Conservation (phyloP, 2,113 vertebrate species). For the Corapipo altera region DNA sequence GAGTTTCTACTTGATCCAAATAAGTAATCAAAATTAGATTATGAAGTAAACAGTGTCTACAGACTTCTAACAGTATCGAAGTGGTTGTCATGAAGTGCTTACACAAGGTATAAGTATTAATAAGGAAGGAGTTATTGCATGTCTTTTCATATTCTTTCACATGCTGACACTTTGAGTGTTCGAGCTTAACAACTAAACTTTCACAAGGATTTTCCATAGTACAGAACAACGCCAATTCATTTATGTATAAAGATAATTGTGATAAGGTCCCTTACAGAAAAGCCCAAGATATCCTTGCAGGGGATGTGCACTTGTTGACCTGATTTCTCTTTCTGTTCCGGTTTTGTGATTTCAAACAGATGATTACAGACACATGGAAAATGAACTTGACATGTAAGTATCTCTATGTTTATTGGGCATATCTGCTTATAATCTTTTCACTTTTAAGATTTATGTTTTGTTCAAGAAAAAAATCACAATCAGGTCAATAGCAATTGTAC, state of each 20-base stretch:
- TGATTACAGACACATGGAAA: neutral
- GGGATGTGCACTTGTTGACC: neutral
- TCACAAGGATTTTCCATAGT: neutral
- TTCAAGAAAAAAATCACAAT: neutral
- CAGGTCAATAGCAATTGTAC: neutral
- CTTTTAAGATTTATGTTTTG: neutral
- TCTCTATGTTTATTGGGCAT: neutral
- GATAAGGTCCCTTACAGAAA: neutral
- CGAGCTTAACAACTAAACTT: neutral
- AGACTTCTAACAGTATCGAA: neutral
- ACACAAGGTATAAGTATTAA: neutral
- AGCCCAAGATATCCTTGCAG: neutral
- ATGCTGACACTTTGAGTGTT: neutral
- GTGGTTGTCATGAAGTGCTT: neutral
- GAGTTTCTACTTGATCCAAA: neutral
- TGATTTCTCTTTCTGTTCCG: neutral
- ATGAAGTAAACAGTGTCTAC: neutral
- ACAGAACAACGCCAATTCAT: neutral
- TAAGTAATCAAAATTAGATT: neutral
- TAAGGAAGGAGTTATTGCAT: neutral
- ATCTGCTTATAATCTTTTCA: slow-evolving; percentile 4
- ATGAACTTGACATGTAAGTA: neutral
- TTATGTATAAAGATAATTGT: neutral
- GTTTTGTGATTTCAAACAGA: neutral
- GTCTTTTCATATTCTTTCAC: neutral